Evolutionary conservation across 2,113 vertebrate species (phyloP), one percentile per base, ranked within the genome.

Genomic region (Macaca mulatta): DNA sequence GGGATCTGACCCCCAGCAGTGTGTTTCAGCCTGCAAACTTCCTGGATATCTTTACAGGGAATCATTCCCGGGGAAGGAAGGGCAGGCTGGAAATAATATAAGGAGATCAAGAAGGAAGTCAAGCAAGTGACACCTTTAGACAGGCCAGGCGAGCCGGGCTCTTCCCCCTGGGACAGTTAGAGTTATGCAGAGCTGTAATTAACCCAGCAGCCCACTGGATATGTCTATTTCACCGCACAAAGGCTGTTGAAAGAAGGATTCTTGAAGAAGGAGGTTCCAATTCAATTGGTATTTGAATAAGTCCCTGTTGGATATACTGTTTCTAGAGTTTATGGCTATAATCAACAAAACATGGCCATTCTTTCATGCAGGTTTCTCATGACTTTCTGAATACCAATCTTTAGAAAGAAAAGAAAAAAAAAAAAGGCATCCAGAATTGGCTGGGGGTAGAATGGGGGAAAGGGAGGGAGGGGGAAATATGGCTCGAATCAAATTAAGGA

Each of bases 51-150:
- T 97, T 97, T 93, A 89, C 80, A 61, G 96, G 85, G 96, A 93
- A 81, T 96, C 83, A 35, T 96, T 97, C 95, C 43, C 88, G 67
- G 96, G 52, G 78, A 97, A 94, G 72, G 90, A 95, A 91, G 94
- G 93, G 94, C 79, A 84, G 84, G 88, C 92, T 98, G 96, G 95
- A 97, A 97, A 96, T 97, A 93, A 96, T 96, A 94, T 96, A 96
- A 98, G 97, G 96, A 96, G 96, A 98, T 96, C 95, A 93, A 97
- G 96, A 94, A 93, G 90, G 96, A 97, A 98, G 94, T 97, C 96
- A 97, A 96, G 96, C 97, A 96, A 97, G 96, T 95, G 96, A 98
- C 97, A 97, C 97, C 96, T 97, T 97, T 93, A 97, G 97, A 97
- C 85, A 95, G 96, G 94, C 80, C 11, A 96, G 83, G 96, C 7